A percentile compares a stretch with the other conserved stretches of the same genome.
Conservation (phyloP, 2,113 vertebrate genomes). For the Malurus cyaneus region DNA sequence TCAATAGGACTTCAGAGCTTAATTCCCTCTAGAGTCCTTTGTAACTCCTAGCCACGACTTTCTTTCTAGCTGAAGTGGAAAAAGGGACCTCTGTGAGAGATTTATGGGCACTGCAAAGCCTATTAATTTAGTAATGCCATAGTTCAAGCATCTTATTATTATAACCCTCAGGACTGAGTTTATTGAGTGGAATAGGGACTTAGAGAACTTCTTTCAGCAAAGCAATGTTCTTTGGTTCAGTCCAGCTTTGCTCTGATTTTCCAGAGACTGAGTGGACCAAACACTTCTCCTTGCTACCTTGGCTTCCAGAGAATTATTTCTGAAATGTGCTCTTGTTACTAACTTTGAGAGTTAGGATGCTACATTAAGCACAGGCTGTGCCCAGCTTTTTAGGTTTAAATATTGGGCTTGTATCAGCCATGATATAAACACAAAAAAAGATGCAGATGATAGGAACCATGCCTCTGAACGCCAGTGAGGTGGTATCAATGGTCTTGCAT, state of each 20-base stretch:
- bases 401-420: neutral
- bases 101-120: neutral
- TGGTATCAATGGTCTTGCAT: neutral
- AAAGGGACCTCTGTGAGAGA: neutral
- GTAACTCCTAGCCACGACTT: neutral
- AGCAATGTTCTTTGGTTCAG: neutral
- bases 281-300: neutral
- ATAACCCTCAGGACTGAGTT: neutral
- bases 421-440: neutral
- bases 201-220: neutral
- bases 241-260: neutral
- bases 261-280: neutral
- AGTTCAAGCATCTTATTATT: neutral
- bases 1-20: constrained; percentile 12
- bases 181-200: neutral
- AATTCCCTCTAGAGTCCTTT: constrained; percentile 36
- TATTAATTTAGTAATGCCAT: neutral
- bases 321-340: neutral
- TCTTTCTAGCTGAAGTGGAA: neutral
- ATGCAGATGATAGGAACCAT: neutral
- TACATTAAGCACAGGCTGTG: neutral
- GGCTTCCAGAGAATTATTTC: neutral
- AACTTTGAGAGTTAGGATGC: neutral
- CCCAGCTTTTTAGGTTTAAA: neutral
- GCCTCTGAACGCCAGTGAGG: neutral